A percentile compares a stretch with the other conserved stretches of the same genome.
phyloP scores from a whole-genome alignment of 2,797 vertebrate species.

The Selene dorsalis region DNA sequence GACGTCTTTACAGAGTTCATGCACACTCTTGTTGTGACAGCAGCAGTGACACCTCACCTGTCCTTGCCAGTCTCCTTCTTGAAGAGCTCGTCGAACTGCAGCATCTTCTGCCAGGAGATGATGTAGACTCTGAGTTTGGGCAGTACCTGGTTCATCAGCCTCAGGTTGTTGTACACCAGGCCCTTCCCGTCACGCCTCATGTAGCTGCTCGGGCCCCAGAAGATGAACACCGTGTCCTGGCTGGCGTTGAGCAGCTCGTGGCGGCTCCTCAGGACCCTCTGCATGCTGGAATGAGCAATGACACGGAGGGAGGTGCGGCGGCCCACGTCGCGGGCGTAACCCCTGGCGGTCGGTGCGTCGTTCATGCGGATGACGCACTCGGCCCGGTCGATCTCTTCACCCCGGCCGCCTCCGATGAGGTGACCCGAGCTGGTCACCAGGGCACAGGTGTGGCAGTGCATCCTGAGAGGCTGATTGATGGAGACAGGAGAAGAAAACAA shows the following conservation, averaged over 20 bases:
- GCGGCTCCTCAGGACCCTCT: constrained; percentile 92
- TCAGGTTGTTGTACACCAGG: constrained; percentile 95
- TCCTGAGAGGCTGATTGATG: constrained; percentile 88
- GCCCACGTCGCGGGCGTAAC: constrained; percentile 89
- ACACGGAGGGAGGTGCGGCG: constrained; percentile 93
- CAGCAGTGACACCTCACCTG: constrained; percentile 91
- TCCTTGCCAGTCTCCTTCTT: constrained; percentile 97
- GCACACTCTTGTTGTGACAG: too few species aligned
- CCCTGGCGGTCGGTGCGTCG: constrained; percentile 89
- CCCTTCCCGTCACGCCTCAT: constrained; percentile 97
- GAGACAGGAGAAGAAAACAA: neutral
- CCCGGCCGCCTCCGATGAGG: constrained; percentile 88
- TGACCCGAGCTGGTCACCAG: constrained; percentile 97
- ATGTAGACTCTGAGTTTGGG: constrained; percentile 93
- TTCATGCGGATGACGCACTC: constrained; percentile 99
- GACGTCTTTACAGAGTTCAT: too few species aligned
- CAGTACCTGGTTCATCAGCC: constrained; percentile 95
- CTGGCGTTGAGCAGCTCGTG: constrained; percentile 94
- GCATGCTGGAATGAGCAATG: constrained; percentile 97
- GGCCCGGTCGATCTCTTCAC: constrained; percentile 89
- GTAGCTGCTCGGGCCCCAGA: constrained; percentile 98
- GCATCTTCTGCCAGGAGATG: constrained; percentile 98
- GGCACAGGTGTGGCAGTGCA: constrained; percentile 94
- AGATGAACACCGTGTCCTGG: constrained; percentile 95
- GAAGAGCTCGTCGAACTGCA: constrained; percentile 96